Conservation (phyloP, 2,113 vertebrate genomes). For the Pterocles gutturalis region DNA sequence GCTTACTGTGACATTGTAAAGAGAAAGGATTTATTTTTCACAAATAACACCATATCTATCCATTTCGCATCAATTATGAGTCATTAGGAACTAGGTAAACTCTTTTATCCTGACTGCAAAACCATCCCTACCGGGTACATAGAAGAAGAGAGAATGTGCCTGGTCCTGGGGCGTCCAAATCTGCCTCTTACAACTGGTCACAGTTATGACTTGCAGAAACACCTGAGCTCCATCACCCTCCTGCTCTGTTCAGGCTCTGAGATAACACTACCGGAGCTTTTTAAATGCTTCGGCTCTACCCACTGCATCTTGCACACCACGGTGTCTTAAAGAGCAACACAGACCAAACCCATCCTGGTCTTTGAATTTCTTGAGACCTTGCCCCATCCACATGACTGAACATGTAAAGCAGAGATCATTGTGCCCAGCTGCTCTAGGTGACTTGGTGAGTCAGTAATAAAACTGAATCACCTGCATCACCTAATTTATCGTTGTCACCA, state of each 20-base stretch:
- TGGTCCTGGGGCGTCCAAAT: background rate
- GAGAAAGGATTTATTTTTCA: background rate
- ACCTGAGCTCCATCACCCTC: background rate
- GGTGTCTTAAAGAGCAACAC: background rate
- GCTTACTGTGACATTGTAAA: background rate
- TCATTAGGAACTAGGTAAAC: background rate
- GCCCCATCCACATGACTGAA: background rate
- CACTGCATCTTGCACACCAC: background rate
- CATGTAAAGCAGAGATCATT: background rate
- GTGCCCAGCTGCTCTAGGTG: background rate
- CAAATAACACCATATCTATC: background rate
- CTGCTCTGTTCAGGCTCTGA: background rate
- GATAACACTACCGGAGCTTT: background rate
- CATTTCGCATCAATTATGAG: background rate
- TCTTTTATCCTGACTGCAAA: background rate
- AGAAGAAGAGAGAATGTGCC: background rate
- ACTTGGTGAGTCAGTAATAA: background rate
- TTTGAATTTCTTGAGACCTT: background rate
- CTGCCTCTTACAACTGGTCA: background rate
- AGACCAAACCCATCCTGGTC: background rate
- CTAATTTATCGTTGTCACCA: background rate
- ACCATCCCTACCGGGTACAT: background rate
- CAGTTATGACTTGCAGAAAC: background rate
- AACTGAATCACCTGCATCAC: background rate
- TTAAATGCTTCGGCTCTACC: background rate